Evolutionary conservation across 2,797 vertebrate genomes (phyloP).

Genomic region (Microcaecilia unicolor): DNA sequence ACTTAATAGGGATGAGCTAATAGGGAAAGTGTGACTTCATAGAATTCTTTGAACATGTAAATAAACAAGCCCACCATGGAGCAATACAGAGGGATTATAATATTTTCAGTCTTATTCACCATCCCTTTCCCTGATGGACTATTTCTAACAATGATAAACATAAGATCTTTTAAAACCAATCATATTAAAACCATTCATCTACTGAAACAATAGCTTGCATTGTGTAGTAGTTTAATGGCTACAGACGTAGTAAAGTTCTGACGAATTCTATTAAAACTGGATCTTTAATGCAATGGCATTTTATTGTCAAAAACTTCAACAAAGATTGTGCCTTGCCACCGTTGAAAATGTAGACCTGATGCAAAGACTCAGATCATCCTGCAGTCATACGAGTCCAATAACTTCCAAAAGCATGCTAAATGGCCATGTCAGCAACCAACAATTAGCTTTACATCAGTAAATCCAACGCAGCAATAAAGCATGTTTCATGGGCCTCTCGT

Average conservation of each 20-base stretch:
- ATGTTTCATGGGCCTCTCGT: slow-evolving; percentile 24
- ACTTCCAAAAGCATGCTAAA: slow-evolving; percentile 30
- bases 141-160: slow-evolving; percentile 1
- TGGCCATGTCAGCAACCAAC: slow-evolving; percentile 27
- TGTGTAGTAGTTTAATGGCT: slow-evolving; percentile 24
- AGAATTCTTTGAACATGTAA: too few species aligned
- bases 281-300: slow-evolving; percentile 23
- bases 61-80: too few species aligned
- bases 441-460: slow-evolving; percentile 36
- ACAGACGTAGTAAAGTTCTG: slow-evolving; percentile 20
- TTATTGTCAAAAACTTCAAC: too few species aligned
- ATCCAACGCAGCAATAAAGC: slow-evolving; percentile 40
- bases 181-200: slow-evolving; percentile 17
- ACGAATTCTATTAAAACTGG: slow-evolving; percentile 35
- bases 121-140: too few species aligned
- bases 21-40: too few species aligned
- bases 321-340: too few species aligned
- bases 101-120: too few species aligned
- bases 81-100: too few species aligned
- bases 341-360: too few species aligned
- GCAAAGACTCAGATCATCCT: too few species aligned
- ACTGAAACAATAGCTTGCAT: slow-evolving; percentile 16
- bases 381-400: too few species aligned
- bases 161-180: slow-evolving; percentile 11
- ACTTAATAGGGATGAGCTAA: too few species aligned